phyloP scores from a whole-genome alignment of 2,113 vertebrate species.

The Chitala chitala region DNA sequence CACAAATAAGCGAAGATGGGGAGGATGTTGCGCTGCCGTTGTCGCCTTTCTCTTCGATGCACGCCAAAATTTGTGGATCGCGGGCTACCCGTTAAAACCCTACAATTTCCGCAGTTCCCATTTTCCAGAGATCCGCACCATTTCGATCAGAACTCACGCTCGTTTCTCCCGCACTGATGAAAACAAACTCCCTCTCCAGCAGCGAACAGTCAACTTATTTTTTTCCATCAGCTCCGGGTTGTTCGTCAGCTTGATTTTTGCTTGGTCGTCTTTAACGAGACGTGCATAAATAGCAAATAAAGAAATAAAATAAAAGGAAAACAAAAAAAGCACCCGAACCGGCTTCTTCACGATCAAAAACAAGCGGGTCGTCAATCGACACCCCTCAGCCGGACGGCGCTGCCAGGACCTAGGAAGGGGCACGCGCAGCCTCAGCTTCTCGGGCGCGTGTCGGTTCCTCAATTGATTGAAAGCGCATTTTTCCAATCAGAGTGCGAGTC shows the following conservation, averaged over 20 bases:
- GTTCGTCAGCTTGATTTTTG: slow-evolving; percentile 15
- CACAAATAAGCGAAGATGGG: slow-evolving; percentile 2
- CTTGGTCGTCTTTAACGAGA: slow-evolving; percentile 14
- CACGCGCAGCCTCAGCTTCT: slow-evolving; percentile 37
- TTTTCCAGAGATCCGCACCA: slow-evolving; percentile 42
- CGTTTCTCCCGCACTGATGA: slow-evolving; percentile 37
- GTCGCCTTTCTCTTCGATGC: slow-evolving; percentile 18
- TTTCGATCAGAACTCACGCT: slow-evolving; percentile 35
- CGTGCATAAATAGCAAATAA: slow-evolving; percentile 27
- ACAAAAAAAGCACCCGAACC: slow-evolving; percentile 40
- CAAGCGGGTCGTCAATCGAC: slow-evolving; percentile 36
- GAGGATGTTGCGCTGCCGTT: slow-evolving; percentile 19
- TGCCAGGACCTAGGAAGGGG: slow-evolving; percentile 41
- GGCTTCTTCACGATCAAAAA: slow-evolving; percentile 40
- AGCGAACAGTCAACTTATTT: slow-evolving; percentile 46
- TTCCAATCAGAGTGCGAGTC: slow-evolving; percentile 37
- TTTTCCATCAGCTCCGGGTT: slow-evolving; percentile 43
- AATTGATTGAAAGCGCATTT: slow-evolving; percentile 25
- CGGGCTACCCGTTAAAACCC: slow-evolving; percentile 42
- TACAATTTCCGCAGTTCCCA: slow-evolving; percentile 31
- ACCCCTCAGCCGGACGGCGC: slow-evolving; percentile 45
- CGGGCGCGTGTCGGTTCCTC: slow-evolving; percentile 33
- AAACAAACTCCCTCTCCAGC: slow-evolving; percentile 36
- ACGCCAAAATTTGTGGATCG: slow-evolving; percentile 36
- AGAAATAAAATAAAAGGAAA: slow-evolving; percentile 20